Evolutionary conservation across 1,140 invertebrate species (phyloP).

Genomic region (Caenorhabditis latens): DNA sequence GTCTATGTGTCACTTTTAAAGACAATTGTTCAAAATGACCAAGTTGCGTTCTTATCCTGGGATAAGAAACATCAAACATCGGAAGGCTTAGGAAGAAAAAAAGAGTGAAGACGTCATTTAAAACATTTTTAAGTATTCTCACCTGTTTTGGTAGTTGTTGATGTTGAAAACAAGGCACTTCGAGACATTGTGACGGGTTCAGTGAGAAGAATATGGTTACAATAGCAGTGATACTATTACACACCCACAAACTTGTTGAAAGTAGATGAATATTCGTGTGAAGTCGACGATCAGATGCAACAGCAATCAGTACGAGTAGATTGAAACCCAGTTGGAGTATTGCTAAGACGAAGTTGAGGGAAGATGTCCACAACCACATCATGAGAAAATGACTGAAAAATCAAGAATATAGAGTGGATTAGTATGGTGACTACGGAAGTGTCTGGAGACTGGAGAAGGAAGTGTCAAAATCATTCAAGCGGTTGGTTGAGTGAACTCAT

Average conservation of each 20-base stretch:
- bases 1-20: background rate
- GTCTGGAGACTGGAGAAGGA: background rate
- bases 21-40: constrained; percentile 32
- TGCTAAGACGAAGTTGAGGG: constrained; percentile 49
- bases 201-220: constrained; percentile 47
- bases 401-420: background rate
- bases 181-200: constrained; percentile 33
- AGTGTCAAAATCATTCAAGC: constrained; percentile 25
- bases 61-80: constrained; percentile 23
- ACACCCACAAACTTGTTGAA: constrained; percentile 27
- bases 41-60: constrained; percentile 3
- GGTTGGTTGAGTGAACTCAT: constrained; percentile 3
- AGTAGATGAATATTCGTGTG: constrained; percentile 35
- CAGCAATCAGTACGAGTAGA: constrained; percentile 36
- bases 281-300: constrained; percentile 33
- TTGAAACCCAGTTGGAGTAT: constrained; percentile 51
- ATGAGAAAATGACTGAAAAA: constrained; percentile 14
- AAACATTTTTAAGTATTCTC: background rate
- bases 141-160: constrained; percentile 45
- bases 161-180: constrained; percentile 31
- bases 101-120: background rate
- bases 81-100: background rate
- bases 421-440: background rate
- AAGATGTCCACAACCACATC: constrained; percentile 50
- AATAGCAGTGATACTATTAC: constrained; percentile 43